These are phyloP conservation scores for Promerops cafer DNA, from an alignment of 2,113 vertebrate species.

Conservation along the genomic window DNA sequence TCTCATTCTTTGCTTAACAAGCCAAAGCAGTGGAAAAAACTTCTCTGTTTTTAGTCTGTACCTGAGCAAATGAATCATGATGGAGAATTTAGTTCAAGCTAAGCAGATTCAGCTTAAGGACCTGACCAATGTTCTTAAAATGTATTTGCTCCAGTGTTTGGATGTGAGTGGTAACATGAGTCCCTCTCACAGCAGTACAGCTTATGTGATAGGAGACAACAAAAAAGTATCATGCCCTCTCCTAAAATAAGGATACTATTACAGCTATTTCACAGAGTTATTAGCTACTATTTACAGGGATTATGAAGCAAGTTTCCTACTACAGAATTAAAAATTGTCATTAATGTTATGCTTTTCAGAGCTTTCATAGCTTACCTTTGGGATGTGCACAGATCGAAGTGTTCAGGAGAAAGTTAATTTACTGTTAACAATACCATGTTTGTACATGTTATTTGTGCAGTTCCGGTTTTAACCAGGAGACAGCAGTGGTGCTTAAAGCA, in stretches of 20 bases:
- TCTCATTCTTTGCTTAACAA: not conserved
- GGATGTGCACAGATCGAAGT: not conserved
- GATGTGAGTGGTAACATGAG: not conserved
- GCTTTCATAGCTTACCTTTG: not conserved
- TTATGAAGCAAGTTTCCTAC: not conserved
- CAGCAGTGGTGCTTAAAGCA: not conserved
- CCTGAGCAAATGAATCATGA: not conserved
- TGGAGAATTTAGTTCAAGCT: not conserved
- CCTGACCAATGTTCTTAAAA: not conserved
- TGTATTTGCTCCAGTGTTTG: not conserved
- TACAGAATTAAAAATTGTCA: not conserved
- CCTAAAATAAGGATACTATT: not conserved
- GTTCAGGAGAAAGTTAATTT: not conserved
- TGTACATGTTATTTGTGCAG: not conserved
- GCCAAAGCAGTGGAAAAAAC: not conserved
- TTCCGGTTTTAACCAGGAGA: not conserved
- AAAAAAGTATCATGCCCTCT: not conserved
- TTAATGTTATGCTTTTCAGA: not conserved
- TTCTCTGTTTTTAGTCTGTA: not conserved
- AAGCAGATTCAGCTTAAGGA: not conserved
- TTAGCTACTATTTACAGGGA: not conserved
- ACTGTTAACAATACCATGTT: not conserved
- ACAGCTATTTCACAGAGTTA: not conserved
- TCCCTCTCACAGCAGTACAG: not conserved
- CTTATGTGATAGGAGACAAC: not conserved